phyloP scores from a whole-genome alignment of 2,113 vertebrate species.

The Porphyrio hochstetteri region DNA sequence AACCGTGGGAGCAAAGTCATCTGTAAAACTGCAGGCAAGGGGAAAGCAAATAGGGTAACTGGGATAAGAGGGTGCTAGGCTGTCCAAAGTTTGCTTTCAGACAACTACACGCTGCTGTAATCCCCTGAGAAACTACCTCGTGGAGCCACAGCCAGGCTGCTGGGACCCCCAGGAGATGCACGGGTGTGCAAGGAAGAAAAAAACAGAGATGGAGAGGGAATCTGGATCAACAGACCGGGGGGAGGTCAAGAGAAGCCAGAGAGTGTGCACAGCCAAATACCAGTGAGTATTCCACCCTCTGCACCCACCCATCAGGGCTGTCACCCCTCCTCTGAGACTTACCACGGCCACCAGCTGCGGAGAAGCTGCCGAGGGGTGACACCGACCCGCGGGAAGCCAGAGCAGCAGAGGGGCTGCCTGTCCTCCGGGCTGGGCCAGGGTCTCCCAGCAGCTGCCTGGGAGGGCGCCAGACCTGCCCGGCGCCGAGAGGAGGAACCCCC shows the following conservation, averaged over 20 bases:
- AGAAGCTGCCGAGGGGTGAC: neutral
- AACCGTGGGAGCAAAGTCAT: neutral
- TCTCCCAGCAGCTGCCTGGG: neutral
- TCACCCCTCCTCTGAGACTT: neutral
- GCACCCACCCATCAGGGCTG: neutral
- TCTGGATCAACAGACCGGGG: neutral
- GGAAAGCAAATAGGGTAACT: neutral
- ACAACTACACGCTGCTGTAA: neutral
- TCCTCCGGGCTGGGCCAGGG: neutral
- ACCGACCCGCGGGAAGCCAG: neutral
- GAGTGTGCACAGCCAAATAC: neutral
- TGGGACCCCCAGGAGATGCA: neutral
- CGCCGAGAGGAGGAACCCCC: neutral
- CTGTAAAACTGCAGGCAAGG: neutral
- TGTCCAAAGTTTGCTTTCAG: neutral
- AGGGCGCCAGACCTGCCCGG: rapidly evolving
- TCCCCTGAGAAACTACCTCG: neutral
- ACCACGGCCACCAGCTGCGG: neutral
- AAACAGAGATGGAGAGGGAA: neutral
- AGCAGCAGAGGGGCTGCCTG: neutral
- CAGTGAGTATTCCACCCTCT: neutral
- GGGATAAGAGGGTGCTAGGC: neutral
- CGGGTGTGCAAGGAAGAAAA: neutral
- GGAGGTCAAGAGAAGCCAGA: neutral
- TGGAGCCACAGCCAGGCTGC: neutral